A percentile compares a stretch with the other conserved stretches of the same genome.
Evolutionary conservation across 2,113 vertebrate species (phyloP).

Genomic region (Anarrhichthys ocellatus): DNA sequence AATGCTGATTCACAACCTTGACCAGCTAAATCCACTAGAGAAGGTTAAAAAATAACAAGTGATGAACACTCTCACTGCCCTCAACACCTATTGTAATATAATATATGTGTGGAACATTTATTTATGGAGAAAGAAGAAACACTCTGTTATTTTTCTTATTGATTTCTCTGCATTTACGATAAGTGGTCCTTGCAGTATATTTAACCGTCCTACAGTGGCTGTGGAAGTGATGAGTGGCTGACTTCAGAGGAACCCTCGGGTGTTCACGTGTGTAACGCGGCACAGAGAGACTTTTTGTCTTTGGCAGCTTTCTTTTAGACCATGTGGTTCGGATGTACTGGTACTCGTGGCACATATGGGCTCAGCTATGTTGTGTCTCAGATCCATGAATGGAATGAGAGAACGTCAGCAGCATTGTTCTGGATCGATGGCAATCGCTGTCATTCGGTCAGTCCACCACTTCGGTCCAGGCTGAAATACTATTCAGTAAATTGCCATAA

Average conservation of each 20-base stretch:
- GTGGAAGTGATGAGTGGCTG: conserved; percentile 4
- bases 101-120: not conserved
- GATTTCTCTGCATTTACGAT: conserved; percentile 7
- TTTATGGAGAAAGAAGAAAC: conserved; percentile 5
- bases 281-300: conserved; percentile 2
- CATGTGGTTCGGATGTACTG: not conserved
- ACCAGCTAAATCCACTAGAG: not conserved
- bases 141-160: not conserved
- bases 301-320: conserved; percentile 5
- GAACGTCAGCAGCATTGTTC: not conserved
- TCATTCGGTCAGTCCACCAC: not conserved
- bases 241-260: not conserved
- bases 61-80: not conserved
- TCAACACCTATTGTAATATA: conserved; percentile 1
- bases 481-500: not conserved
- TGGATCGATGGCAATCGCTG: too few species aligned
- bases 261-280: not conserved
- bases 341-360: not conserved
- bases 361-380: not conserved
- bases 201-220: conserved; percentile 10
- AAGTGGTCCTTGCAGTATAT: not conserved
- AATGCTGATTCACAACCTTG: not conserved
- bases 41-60: not conserved
- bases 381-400: not conserved
- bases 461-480: not conserved